Conservation (phyloP, 2,113 vertebrate genomes). For the Danio rerio region GRCz12tu NC_133184.1:27454001-27454500, state of each 20-base stretch:
- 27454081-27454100: slow-evolving; percentile 27
- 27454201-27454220: slow-evolving; percentile 87
- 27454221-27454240: slow-evolving; percentile 94
- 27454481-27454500: too few relatives aligned
- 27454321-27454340: slow-evolving; percentile 70
- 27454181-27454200: slow-evolving; percentile 87
- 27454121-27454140: slow-evolving; percentile 82
- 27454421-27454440: too few relatives aligned
- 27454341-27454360: not conserved
- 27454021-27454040: slow-evolving; percentile 59
- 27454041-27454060: slow-evolving; percentile 54
- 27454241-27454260: slow-evolving; percentile 98
- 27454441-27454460: too few relatives aligned
- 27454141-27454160: slow-evolving; percentile 86
- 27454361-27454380: too few relatives aligned
- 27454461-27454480: too few relatives aligned
- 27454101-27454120: slow-evolving; percentile 44
- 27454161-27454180: slow-evolving; percentile 89
- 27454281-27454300: slow-evolving; percentile 89
- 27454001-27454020: slow-evolving; percentile 61
- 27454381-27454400: too few relatives aligned
- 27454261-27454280: slow-evolving; percentile 89
- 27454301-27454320: slow-evolving; percentile 94
- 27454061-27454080: slow-evolving; percentile 47
- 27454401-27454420: too few relatives aligned